Conservation (phyloP, 2,113 vertebrate species). For the Siniperca knerii region DNA sequence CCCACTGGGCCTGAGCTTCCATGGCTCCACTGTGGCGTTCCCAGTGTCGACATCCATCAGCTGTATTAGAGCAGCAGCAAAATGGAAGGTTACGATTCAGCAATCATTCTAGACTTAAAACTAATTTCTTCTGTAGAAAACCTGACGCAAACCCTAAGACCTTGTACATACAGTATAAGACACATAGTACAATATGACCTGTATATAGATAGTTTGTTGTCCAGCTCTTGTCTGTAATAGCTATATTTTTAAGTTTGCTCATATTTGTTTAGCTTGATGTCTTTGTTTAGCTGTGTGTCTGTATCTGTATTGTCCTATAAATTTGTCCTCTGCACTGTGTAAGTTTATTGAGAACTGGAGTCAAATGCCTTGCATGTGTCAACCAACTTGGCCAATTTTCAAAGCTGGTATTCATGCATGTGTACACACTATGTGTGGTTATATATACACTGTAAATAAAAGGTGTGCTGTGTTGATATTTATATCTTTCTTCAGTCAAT, state of each 20-base stretch:
- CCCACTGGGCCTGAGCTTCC: constrained; percentile 94
- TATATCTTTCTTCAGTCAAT: background rate
- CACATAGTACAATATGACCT: background rate
- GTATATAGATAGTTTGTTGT: background rate
- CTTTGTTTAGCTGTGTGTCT: background rate
- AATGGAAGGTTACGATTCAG: background rate
- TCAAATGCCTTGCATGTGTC: background rate
- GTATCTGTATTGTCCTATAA: background rate
- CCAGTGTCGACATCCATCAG: constrained; percentile 91
- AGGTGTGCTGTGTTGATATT: background rate
- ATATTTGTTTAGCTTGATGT: background rate
- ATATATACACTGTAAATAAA: background rate
- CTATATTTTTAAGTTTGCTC: background rate
- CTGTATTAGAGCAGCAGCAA: constrained; percentile 31
- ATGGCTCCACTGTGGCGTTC: constrained; percentile 92
- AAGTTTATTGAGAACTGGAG: background rate
- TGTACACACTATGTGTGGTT: background rate
- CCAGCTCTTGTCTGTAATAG: background rate
- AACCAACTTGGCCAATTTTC: constrained; percentile 1
- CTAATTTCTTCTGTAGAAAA: background rate
- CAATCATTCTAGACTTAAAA: background rate
- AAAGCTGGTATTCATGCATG: background rate
- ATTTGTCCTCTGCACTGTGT: background rate
- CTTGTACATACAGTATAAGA: background rate
- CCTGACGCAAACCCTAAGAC: background rate